Evolutionary conservation across 37 sponge, comb jelly and placozoan species (phyloP).

Genomic region (Ianthella basta): DNA sequence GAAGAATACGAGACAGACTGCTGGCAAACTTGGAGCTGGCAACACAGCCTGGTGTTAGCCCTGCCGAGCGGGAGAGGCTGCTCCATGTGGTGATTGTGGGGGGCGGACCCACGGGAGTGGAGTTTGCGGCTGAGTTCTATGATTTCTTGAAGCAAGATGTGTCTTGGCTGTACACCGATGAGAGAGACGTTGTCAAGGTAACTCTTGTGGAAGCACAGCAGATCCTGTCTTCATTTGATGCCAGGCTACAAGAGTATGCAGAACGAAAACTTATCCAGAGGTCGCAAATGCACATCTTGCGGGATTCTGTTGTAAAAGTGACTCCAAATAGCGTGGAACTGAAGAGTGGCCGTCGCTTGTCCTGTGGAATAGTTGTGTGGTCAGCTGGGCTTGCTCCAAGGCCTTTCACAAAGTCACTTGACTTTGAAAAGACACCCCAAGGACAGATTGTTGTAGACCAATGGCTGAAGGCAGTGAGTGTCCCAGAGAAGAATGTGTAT

Average conservation of each 20-base stretch:
- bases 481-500: conserved; percentile 51
- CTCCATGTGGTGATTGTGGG: conserved; percentile 90
- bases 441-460: conserved; percentile 84
- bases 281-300: conserved; percentile 68
- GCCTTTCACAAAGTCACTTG: conserved; percentile 49
- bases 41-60: conserved; percentile 40
- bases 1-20: conserved; percentile 72
- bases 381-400: conserved; percentile 90
- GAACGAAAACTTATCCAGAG: conserved; percentile 65
- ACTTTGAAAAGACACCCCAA: conserved; percentile 59
- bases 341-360: conserved; percentile 42
- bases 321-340: conserved; percentile 41
- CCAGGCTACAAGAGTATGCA: conserved; percentile 62
- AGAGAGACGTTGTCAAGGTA: conserved; percentile 57
- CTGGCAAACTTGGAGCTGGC: conserved; percentile 84
- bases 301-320: conserved; percentile 79
- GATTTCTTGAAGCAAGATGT: conserved; percentile 92
- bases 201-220: conserved; percentile 81
- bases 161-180: conserved; percentile 59
- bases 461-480: conserved; percentile 41
- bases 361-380: conserved; percentile 91
- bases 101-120: conserved; percentile 93
- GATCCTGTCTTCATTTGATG: conserved; percentile 87
- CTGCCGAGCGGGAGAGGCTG: conserved; percentile 62
- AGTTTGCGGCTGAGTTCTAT: conserved; percentile 94